phyloP scores from a whole-genome alignment of 2,888 invertebrate species.

The Lochmaea capreae region DNA sequence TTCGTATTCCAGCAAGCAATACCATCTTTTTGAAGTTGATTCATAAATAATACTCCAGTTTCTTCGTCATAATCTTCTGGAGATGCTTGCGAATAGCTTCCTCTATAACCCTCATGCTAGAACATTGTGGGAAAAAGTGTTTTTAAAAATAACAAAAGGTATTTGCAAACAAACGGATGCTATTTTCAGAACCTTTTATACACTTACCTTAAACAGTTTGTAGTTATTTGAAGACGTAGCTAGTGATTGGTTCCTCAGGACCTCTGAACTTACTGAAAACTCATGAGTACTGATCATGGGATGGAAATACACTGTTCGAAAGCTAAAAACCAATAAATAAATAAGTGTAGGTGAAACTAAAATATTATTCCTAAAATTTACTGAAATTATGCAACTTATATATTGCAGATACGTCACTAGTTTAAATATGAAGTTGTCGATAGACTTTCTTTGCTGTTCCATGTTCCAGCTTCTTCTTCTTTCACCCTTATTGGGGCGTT shows the following conservation, averaged over 20 bases:
- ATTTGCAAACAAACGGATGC: no score
- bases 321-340: constrained; percentile 62
- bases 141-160: no score
- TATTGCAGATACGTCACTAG: no score
- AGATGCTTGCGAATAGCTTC: constrained; percentile 78
- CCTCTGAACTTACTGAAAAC: constrained; percentile 80
- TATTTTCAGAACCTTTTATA: no score
- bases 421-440: no score
- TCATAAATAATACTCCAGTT: constrained; percentile 79
- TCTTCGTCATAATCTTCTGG: constrained; percentile 77
- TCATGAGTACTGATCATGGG: constrained; percentile 83
- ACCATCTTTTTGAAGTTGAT: constrained; percentile 81
- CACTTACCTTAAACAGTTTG: constrained; percentile 75
- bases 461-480: no score
- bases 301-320: constrained; percentile 83
- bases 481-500: no score
- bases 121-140: constrained; percentile 38
- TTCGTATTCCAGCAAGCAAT: constrained; percentile 84
- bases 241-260: constrained; percentile 78
- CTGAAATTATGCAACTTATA: no score
- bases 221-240: constrained; percentile 76
- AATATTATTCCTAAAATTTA: no score
- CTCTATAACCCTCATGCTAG: constrained; percentile 76
- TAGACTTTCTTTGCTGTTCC: no score
- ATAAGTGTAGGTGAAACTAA: not conserved